Percentiles rank a stretch among this genome's conserved stretches.
Conservation (phyloP, 2,888 invertebrate species). For the Psococerastis gibbosa region DNA sequence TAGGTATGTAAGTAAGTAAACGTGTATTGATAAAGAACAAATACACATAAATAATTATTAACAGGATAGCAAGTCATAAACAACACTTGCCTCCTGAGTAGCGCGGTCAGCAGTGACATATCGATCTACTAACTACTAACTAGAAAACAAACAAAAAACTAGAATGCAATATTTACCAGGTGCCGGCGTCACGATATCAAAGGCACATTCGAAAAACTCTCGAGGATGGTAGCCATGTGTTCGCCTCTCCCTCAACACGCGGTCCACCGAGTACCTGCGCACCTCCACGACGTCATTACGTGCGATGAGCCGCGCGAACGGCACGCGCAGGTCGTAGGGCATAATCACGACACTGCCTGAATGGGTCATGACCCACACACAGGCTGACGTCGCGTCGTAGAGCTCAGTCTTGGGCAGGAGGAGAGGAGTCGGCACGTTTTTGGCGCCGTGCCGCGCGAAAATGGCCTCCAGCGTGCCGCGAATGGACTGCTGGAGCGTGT, state of each 20-base stretch:
- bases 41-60: too few relatives aligned
- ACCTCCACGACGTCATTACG: conserved; percentile 54
- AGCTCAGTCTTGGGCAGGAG: conserved; percentile 52
- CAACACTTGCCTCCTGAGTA: too few relatives aligned
- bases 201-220: conserved; percentile 78
- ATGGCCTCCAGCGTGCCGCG: conserved; percentile 27
- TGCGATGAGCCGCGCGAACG: conserved; percentile 66
- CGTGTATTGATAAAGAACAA: too few relatives aligned
- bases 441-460: conserved; percentile 62
- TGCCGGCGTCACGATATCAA: conserved; percentile 73
- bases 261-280: conserved; percentile 69
- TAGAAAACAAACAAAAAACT: conserved; percentile 1
- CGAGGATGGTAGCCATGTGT: conserved; percentile 67
- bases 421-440: conserved; percentile 57
- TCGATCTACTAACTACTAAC: neutral
- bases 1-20: too few relatives aligned
- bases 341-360: conserved; percentile 68
- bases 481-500: conserved; percentile 27
- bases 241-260: conserved; percentile 67
- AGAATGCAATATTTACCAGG: conserved; percentile 27
- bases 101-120: too few relatives aligned
- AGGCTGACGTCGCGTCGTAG: conserved; percentile 37
- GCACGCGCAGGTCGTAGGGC: conserved; percentile 64
- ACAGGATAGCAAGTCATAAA: too few relatives aligned
- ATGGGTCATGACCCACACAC: conserved; percentile 68